A percentile compares a stretch with the other conserved stretches of the same genome.
These are phyloP conservation scores for Melanargia galathea DNA, from an alignment of 2,888 invertebrate species.

Conservation along the genomic window DNA sequence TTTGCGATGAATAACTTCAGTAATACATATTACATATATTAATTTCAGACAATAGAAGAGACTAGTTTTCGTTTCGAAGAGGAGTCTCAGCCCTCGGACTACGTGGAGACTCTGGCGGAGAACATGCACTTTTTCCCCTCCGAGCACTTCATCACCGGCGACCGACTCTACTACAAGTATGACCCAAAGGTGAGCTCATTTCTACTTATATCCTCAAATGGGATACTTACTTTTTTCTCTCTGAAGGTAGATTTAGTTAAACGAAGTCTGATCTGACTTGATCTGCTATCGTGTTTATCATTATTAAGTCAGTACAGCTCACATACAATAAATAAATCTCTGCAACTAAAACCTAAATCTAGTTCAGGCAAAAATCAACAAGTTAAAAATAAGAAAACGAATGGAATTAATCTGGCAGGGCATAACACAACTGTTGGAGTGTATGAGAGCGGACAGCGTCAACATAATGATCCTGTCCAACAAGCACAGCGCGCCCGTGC, in stretches of 20 bases:
- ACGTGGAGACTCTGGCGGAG: slow-evolving; percentile 89
- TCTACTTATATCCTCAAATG: neutral
- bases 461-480: slow-evolving; percentile 88
- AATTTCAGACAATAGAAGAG: slow-evolving; percentile 86
- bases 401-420: too few relatives aligned
- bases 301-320: too few relatives aligned
- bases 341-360: too few relatives aligned
- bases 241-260: too few relatives aligned
- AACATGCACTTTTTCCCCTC: slow-evolving; percentile 92
- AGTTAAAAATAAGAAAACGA: too few relatives aligned
- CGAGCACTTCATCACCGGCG: slow-evolving; percentile 89
- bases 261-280: too few relatives aligned
- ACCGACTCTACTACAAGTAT: slow-evolving; percentile 88
- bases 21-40: too few relatives aligned
- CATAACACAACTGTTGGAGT: slow-evolving; percentile 82
- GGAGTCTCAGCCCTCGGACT: slow-evolving; percentile 87
- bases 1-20: too few relatives aligned
- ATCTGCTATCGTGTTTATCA: too few relatives aligned
- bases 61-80: slow-evolving; percentile 87
- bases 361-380: too few relatives aligned
- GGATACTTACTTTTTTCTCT: too few relatives aligned
- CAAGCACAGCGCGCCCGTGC: slow-evolving; percentile 73
- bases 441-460: slow-evolving; percentile 84
- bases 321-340: too few relatives aligned
- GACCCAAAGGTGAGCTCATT: slow-evolving; percentile 81